Evolutionary conservation across 2,797 vertebrate species (phyloP).

Genomic region (Lacerta viridis): DNA sequence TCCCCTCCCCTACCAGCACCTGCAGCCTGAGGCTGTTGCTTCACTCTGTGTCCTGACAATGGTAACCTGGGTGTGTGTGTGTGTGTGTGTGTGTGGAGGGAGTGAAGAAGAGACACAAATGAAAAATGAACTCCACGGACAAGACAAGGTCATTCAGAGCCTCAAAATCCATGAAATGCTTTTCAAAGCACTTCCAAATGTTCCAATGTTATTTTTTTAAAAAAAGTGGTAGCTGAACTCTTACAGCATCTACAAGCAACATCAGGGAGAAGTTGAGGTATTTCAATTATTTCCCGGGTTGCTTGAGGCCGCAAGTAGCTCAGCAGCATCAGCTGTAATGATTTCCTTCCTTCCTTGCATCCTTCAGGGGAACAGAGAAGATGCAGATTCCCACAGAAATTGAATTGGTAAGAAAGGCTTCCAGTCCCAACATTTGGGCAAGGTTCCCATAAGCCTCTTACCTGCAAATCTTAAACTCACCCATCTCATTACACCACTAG

Average conservation of each 20-base stretch:
- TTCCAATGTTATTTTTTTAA: not conserved
- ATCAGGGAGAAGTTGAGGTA: not conserved
- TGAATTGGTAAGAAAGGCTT: not conserved
- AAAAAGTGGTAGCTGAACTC: not conserved
- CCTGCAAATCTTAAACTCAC: not conserved
- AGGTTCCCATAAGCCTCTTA: not conserved
- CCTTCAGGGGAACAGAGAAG: not conserved
- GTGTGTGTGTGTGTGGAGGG: too few species aligned
- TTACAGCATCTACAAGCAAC: not conserved
- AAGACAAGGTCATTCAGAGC: not conserved
- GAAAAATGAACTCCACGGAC: not conserved
- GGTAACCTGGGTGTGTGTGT: too few species aligned
- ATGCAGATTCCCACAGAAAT: not conserved
- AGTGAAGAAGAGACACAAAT: not conserved
- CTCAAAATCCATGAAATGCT: not conserved
- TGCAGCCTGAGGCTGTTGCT: too few species aligned
- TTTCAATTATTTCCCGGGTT: not conserved
- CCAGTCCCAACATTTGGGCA: not conserved
- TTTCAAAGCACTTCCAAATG: not conserved
- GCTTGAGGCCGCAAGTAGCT: not conserved
- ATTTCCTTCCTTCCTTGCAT: not conserved
- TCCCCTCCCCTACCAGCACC: too few species aligned
- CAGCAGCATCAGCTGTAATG: constrained; percentile 1
- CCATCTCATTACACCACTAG: not conserved
- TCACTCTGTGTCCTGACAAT: too few species aligned